Conservation (phyloP, 2,888 invertebrate species). For the Dromius quadrimaculatus region DNA sequence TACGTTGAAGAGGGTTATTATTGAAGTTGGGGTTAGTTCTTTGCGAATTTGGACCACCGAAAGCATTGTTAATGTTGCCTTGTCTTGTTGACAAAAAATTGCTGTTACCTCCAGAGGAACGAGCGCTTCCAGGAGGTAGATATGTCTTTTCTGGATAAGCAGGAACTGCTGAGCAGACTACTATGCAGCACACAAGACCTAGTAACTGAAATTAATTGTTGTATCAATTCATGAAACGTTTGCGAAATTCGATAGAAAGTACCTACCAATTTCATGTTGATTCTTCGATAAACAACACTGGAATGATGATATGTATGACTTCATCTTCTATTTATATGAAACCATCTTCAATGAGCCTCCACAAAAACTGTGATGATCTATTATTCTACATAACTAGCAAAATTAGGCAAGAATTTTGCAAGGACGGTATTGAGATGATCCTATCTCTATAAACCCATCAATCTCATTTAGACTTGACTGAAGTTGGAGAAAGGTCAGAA, state of each 20-base stretch:
- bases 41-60: conserved; percentile 2
- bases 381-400: conserved; percentile 50
- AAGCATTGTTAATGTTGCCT: no score
- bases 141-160: conserved; percentile 70
- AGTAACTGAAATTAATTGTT: conserved; percentile 69
- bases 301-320: conserved; percentile 36
- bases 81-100: conserved; percentile 59
- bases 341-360: conserved; percentile 33
- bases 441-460: conserved; percentile 7
- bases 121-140: conserved; percentile 70
- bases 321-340: conserved; percentile 38
- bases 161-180: conserved; percentile 66
- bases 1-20: conserved; percentile 52
- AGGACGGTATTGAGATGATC: conserved; percentile 31
- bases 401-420: conserved; percentile 51
- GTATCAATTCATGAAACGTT: no score
- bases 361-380: conserved; percentile 38
- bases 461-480: neutral
- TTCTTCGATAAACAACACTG: conserved; percentile 13
- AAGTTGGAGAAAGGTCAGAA: conserved; percentile 41
- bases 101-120: conserved; percentile 68
- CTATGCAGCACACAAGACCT: conserved; percentile 62
- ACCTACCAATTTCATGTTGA: conserved; percentile 56
- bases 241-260: neutral
- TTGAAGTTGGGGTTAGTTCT: neutral